A percentile compares a stretch with the other conserved stretches of the same genome.
Evolutionary conservation across 2,888 invertebrate genomes (phyloP).

Genomic region (Incurvaria masculella): DNA sequence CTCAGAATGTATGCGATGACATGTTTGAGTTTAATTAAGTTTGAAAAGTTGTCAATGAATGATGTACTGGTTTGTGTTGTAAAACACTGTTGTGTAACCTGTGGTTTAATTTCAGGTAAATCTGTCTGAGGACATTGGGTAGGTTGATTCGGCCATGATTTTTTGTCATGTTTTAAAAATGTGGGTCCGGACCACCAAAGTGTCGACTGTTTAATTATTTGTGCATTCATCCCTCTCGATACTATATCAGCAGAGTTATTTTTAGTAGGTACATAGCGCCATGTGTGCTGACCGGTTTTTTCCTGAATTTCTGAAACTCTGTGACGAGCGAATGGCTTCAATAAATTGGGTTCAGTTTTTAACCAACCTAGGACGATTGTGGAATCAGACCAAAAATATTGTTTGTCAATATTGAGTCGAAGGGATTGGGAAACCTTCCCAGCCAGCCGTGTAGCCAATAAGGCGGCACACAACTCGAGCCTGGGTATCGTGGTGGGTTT

Average conservation of each 20-base stretch:
- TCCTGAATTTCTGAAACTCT: constrained; percentile 14
- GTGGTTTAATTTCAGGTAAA: too few species aligned
- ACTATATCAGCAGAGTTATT: constrained; percentile 14
- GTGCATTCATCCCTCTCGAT: constrained; percentile 13
- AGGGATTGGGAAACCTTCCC: background rate
- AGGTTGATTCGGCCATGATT: too few species aligned
- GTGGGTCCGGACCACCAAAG: too few species aligned
- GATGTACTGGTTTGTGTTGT: too few species aligned
- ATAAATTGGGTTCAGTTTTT: background rate
- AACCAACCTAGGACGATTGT: constrained; percentile 2
- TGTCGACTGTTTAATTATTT: too few species aligned
- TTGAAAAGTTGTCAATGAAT: too few species aligned
- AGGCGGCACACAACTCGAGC: constrained; percentile 13
- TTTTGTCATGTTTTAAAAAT: too few species aligned
- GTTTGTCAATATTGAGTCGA: background rate
- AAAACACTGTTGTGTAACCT: too few species aligned
- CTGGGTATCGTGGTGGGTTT: constrained; percentile 11
- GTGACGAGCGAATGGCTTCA: constrained; percentile 16
- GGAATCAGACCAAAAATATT: constrained; percentile 3
- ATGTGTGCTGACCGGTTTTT: constrained; percentile 1
- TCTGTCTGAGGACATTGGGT: too few species aligned
- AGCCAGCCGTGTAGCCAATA: constrained; percentile 7
- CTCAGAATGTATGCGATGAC: too few species aligned
- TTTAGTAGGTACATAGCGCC: constrained; percentile 14
- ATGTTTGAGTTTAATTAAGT: too few species aligned